Evolutionary conservation across 2,888 invertebrate genomes (phyloP).

Genomic region (Nephrotoma guestfalica): DNA sequence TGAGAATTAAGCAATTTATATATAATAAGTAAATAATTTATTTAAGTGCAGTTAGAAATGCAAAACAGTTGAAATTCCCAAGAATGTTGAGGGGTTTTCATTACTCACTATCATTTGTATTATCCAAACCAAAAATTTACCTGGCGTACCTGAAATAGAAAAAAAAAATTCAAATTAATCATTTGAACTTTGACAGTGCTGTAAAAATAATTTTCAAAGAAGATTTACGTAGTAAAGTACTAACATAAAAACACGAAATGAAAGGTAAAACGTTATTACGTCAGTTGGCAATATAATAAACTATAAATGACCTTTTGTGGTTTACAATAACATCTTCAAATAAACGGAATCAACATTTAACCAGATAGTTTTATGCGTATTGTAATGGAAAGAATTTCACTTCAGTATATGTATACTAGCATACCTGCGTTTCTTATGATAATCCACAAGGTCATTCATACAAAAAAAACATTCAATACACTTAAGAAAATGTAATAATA

Average conservation of each 20-base stretch:
- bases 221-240: background rate
- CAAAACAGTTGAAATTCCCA: background rate
- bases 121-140: background rate
- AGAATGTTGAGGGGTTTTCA: background rate
- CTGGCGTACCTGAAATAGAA: background rate
- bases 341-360: background rate
- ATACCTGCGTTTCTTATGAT: background rate
- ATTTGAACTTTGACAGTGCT: background rate
- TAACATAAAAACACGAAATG: background rate
- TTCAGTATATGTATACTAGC: background rate
- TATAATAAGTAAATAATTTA: no score
- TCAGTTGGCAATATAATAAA: background rate
- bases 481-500: background rate
- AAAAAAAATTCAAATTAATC: background rate
- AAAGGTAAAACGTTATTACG: background rate
- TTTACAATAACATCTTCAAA: background rate
- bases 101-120: background rate
- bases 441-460: background rate
- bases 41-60: no score
- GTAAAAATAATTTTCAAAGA: background rate
- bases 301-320: background rate
- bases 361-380: background rate
- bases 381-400: background rate
- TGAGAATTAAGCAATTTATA: no score
- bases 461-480: background rate